phyloP scores from a whole-genome alignment of 2,797 vertebrate genomes.

The Coregonus sp. region DNA sequence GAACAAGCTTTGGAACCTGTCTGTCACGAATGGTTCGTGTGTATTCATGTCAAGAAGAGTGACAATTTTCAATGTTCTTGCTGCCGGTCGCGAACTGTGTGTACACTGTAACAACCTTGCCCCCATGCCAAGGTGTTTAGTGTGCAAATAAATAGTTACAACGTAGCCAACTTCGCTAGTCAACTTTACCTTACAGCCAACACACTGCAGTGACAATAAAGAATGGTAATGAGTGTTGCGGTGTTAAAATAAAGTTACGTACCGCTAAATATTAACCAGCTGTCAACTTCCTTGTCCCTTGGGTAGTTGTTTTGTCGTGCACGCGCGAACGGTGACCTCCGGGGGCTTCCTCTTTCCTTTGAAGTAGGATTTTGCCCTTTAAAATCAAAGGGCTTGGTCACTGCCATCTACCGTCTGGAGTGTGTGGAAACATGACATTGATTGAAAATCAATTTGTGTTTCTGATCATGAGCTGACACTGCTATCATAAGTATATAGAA shows the following conservation, averaged over 20 bases:
- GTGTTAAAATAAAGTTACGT: constrained; percentile 31
- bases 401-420: constrained; percentile 16
- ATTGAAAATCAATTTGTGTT: too few species aligned
- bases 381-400: constrained; percentile 3
- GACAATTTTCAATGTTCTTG: too few species aligned
- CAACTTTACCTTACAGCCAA: background rate
- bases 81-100: too few species aligned
- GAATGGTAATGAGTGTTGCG: background rate
- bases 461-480: too few species aligned
- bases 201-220: background rate
- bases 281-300: constrained; percentile 42
- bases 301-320: constrained; percentile 24
- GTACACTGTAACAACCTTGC: too few species aligned
- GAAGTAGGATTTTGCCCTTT: background rate
- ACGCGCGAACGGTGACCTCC: background rate
- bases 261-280: constrained; percentile 17
- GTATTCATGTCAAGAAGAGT: too few species aligned
- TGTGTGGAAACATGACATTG: too few species aligned
- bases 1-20: too few species aligned
- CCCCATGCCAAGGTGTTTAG: too few species aligned
- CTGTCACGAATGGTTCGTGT: too few species aligned
- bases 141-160: background rate
- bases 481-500: too few species aligned
- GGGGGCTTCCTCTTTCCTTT: too few species aligned
- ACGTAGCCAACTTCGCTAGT: background rate